Evolutionary conservation across 2,888 invertebrate species (phyloP).

Genomic region (Phengaris arion): DNA sequence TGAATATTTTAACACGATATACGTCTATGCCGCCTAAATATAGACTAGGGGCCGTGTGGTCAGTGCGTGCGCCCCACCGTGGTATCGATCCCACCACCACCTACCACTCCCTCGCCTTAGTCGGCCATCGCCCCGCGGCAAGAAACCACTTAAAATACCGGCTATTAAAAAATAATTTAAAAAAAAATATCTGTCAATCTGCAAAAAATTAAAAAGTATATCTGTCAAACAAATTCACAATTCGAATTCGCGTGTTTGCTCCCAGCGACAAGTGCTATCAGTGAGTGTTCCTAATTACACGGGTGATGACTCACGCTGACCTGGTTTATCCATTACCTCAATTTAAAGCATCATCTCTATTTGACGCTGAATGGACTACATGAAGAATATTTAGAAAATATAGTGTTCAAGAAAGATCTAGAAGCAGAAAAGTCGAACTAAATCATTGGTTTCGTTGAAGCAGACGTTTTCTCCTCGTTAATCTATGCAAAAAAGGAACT

Average conservation of each 20-base stretch:
- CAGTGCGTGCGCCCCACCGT: slow-evolving; percentile 75
- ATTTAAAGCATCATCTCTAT: slow-evolving; percentile 51
- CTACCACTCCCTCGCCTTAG: slow-evolving; percentile 70
- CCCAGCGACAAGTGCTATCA: slow-evolving; percentile 40
- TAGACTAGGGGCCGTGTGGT: slow-evolving; percentile 61
- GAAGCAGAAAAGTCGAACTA: not conserved
- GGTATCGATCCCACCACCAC: slow-evolving; percentile 73
- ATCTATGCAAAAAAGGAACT: slow-evolving; percentile 61
- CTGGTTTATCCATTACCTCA: slow-evolving; percentile 60
- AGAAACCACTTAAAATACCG: slow-evolving; percentile 53
- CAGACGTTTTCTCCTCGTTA: slow-evolving; percentile 55
- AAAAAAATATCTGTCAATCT: slow-evolving; percentile 42
- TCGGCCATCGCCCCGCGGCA: slow-evolving; percentile 72
- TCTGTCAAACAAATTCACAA: slow-evolving; percentile 31
- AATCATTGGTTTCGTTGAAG: not conserved
- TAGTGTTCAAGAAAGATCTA: not conserved
- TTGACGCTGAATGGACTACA: not conserved
- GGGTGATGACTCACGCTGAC: slow-evolving; percentile 59
- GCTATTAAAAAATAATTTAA: slow-evolving; percentile 38
- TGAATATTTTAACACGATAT: slow-evolving; percentile 5
- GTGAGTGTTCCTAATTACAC: slow-evolving; percentile 49
- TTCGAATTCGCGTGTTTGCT: slow-evolving; percentile 37
- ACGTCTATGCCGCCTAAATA: slow-evolving; percentile 55
- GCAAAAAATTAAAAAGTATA: slow-evolving; percentile 42
- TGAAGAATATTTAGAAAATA: not conserved